These are phyloP conservation scores for Atta colombica DNA, from an alignment of 1,140 invertebrate genomes.

Conservation along the genomic window DNA sequence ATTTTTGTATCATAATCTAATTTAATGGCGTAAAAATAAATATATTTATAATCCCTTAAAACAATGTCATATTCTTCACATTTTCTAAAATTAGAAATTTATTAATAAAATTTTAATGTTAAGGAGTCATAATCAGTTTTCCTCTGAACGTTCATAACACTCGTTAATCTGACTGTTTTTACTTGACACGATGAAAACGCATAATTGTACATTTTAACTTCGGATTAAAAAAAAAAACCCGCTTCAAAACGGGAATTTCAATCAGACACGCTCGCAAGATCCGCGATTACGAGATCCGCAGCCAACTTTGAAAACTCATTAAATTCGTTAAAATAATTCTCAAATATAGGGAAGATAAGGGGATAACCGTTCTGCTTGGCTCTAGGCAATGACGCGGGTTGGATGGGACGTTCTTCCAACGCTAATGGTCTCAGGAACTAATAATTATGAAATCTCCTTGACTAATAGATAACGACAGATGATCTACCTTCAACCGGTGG, in stretches of 20 bases:
- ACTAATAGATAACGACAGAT: conserved; percentile 70
- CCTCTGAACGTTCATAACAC: background rate
- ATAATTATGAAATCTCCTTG: conserved; percentile 66
- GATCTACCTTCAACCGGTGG: conserved; percentile 40
- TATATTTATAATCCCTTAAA: background rate
- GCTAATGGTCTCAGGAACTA: conserved; percentile 52
- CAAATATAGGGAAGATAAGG: background rate
- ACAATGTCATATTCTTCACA: background rate
- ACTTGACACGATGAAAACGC: background rate
- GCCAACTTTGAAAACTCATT: conserved; percentile 61
- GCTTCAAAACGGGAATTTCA: background rate
- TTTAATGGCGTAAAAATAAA: background rate
- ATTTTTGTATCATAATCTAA: background rate
- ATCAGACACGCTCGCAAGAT: background rate
- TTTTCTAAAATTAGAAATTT: background rate
- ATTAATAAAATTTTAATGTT: background rate
- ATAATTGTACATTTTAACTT: conserved; percentile 4
- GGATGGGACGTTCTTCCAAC: conserved; percentile 56
- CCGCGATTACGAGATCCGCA: conserved; percentile 37
- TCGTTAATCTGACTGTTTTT: conserved; percentile 8
- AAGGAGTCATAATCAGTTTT: background rate
- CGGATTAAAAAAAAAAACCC: background rate
- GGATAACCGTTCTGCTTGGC: conserved; percentile 6
- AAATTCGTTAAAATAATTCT: conserved; percentile 35
- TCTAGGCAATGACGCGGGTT: conserved; percentile 42